A percentile compares a stretch with the other conserved stretches of the same genome.
Conservation (phyloP, 2,888 invertebrate genomes). For the Meliscaeva auricollis region DNA sequence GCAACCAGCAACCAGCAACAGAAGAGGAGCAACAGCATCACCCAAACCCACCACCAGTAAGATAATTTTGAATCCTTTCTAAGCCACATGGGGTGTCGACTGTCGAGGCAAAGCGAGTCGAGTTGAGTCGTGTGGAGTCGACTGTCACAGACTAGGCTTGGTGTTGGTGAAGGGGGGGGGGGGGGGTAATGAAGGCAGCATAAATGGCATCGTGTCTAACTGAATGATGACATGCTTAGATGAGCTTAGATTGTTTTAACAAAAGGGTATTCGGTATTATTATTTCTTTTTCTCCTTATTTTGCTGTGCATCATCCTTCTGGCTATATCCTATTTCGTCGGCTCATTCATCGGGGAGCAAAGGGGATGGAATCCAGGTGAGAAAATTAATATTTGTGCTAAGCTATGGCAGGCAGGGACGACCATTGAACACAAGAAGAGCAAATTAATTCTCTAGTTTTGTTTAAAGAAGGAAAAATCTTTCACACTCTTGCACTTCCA, state of each 20-base stretch:
- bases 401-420: conserved; percentile 39
- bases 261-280: conserved; percentile 52
- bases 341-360: conserved; percentile 50
- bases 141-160: no score
- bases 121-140: background rate
- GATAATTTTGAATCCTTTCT: conserved; percentile 68
- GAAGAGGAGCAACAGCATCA: conserved; percentile 68
- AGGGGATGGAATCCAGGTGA: conserved; percentile 58
- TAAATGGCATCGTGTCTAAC: conserved; percentile 75
- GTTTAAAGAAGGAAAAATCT: conserved; percentile 44
- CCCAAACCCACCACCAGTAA: no score
- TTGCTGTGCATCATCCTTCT: conserved; percentile 32
- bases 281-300: conserved; percentile 32
- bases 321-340: conserved; percentile 28
- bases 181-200: conserved; percentile 47
- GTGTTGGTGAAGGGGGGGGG: no score
- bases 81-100: conserved; percentile 54
- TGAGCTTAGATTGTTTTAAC: conserved; percentile 73
- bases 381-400: conserved; percentile 76
- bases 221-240: conserved; percentile 75
- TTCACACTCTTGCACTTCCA: conserved; percentile 35
- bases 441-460: conserved; percentile 65
- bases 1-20: conserved; percentile 69
- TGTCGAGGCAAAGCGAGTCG: background rate
- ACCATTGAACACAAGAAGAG: conserved; percentile 41